Evolutionary conservation across 2,888 invertebrate species (phyloP), one percentile per base, ranked within the genome.

Genomic region (Trachelus troglodyta): DNA sequence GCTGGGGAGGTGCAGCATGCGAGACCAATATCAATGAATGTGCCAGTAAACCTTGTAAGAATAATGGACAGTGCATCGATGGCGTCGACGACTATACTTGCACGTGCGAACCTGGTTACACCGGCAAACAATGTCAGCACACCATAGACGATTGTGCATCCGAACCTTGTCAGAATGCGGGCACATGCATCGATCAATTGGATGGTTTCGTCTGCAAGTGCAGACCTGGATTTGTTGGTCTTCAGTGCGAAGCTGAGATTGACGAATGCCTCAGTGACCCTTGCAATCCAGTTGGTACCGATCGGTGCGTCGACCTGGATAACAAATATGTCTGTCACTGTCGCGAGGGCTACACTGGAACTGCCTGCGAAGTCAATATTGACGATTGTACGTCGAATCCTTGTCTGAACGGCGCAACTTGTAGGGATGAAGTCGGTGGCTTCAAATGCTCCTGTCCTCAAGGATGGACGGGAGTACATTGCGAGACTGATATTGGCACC

Each of bases 21-120:
- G 98, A 98, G 86, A 94, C 95, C 4, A 98, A 98, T 87, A 96
- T 97, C 74, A 97, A 99, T 88, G 98, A 98, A 89, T 99, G 99
- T 89, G 93, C 95, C 0, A 94, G 94, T 77, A 95, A 95, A 81
- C 98, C 99, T 0, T 99, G 99, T 88, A 94, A 96, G 85, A 98
- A 99, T 91, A 96, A 96, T 68, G 99, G 98, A 0, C 95, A 96
- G 83, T 99, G 99, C 90, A 94, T 96, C 37, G 99, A 99, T 89
- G 93, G 95, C 80, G 94, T 97, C 4, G 94, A 97, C 86, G 97
- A 96, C 76, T 98, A 95, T 86, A 94, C 94, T 56, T 99, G 98
- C 89, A 95, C 95, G 76, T 99, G 98, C 89, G 97, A 98, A 89
- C 95, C 97, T n/a, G 98, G 98, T 1, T 98, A 95, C 89, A 98